Evolutionary conservation across 1,140 invertebrate species (phyloP).

Genomic region (Magallana gigas): DNA sequence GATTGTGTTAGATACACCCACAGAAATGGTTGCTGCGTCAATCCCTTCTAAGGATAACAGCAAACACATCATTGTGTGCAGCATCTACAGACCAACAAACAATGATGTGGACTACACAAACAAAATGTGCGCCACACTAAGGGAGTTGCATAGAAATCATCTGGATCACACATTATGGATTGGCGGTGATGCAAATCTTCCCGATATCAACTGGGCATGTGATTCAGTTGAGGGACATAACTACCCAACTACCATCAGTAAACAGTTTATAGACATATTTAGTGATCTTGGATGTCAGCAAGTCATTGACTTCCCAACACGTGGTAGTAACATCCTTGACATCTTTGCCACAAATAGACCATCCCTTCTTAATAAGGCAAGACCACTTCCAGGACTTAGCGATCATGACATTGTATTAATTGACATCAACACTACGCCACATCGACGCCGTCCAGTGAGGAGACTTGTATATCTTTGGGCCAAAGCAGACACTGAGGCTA

Average conservation of each 20-base stretch:
- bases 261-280: neutral
- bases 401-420: conserved; percentile 34
- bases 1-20: too few species aligned
- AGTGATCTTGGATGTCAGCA: neutral
- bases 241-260: neutral
- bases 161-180: too few species aligned
- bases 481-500: conserved; percentile 15
- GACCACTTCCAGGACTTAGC: neutral
- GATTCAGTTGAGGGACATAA: neutral
- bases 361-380: too few species aligned
- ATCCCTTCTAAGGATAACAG: too few species aligned
- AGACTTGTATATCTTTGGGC: conserved; percentile 41
- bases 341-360: conserved; percentile 17
- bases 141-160: too few species aligned
- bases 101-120: too few species aligned
- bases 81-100: too few species aligned
- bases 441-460: neutral
- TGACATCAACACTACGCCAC: neutral
- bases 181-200: too few species aligned
- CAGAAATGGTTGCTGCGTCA: too few species aligned
- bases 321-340: conserved; percentile 22
- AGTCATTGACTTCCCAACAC: neutral
- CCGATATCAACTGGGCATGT: neutral
- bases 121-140: too few species aligned
- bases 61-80: too few species aligned